These are phyloP conservation scores for Brenthis daphne DNA, from an alignment of 2,888 invertebrate genomes.

Conservation along the genomic window DNA sequence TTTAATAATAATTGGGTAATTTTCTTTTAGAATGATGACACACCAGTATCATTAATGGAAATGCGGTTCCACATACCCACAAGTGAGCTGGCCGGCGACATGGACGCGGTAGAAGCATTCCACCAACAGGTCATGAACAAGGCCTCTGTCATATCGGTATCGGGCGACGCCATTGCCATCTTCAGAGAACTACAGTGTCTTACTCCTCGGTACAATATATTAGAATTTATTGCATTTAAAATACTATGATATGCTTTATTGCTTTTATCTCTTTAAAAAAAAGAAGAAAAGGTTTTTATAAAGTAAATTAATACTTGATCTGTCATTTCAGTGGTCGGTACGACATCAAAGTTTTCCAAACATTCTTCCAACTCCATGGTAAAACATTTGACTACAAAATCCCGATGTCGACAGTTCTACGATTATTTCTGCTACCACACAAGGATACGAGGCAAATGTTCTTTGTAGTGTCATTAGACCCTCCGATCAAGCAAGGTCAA, in stretches of 20 bases:
- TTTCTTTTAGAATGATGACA: conserved; percentile 93
- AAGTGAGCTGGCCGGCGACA: conserved; percentile 91
- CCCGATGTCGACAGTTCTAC: conserved; percentile 96
- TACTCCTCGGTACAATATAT: conserved; percentile 90
- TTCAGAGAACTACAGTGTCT: conserved; percentile 98
- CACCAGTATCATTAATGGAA: conserved; percentile 97
- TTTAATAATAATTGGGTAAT: not conserved
- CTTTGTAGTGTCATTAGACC: conserved; percentile 98
- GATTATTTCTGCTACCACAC: conserved; percentile 97
- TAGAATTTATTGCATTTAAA: conserved; percentile 23
- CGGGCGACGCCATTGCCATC: conserved; percentile 98
- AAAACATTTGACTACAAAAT: conserved; percentile 99
- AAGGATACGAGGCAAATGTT: conserved; percentile 99
- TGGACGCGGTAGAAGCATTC: conserved; percentile 98
- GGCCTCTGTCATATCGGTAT: conserved; percentile 98
- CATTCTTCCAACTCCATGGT: conserved; percentile 87
- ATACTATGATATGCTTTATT: not conserved
- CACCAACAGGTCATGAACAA: conserved; percentile 98
- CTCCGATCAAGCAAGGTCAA: conserved; percentile 99
- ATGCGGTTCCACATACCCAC: conserved; percentile 99
- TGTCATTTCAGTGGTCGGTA: conserved; percentile 92
- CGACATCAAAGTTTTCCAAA: conserved; percentile 96
- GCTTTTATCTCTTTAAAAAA: too few species aligned
- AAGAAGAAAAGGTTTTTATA: too few species aligned
- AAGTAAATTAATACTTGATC: too few species aligned